Base-by-base conservation (phyloP, 2,888 invertebrate genomes). In the Theretra japonica region DNA sequence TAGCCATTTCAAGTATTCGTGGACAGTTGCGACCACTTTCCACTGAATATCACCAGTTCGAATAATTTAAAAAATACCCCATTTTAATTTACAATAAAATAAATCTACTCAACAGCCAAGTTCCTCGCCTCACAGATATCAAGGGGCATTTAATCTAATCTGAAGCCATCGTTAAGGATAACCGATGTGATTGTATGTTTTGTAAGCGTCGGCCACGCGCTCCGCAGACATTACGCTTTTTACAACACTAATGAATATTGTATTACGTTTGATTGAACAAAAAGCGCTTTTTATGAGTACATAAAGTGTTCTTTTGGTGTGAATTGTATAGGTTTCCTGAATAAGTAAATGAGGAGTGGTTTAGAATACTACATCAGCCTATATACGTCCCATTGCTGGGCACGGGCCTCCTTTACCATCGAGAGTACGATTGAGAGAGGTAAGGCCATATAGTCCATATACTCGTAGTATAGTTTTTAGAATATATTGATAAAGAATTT, bases 231-330 rank as follows among this genome's bases (percentile, higher is more conserved):
- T 65, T 65, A 65, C 65, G 17, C 65, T 65, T 65, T 65, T 65
- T 65, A 65, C 41, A 41, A 41, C 30, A 5, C 65, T 65, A 65
- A 65, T 65, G 65, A 65, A 65, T 65, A 65, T 65, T 65, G 65
- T 65, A 65, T 65, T 48, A 48, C 19, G 17, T 21, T 21, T 41
- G 62, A 62, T 62, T 62, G 62, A 4, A 41, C 30, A 41, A 65
- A 65, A 65, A 41, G 62, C 41, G 19, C 19, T 15, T 33, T 62
- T 65, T 65, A 65, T 48, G 41, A 48, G 17, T 17, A 72, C 72
- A 69, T 60, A 70, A 70, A 71, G 71, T 48, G 73, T 74, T 68
- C 62, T 77, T 72, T 33, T 69, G 21, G 30, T n/a, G 25, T 30
- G 19, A 6, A 53, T 17, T 53, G 53, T 4, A n/a, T 6, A 53